phyloP scores from a whole-genome alignment of 2,113 vertebrate genomes.

The Acrocephalus arundinaceus region DNA sequence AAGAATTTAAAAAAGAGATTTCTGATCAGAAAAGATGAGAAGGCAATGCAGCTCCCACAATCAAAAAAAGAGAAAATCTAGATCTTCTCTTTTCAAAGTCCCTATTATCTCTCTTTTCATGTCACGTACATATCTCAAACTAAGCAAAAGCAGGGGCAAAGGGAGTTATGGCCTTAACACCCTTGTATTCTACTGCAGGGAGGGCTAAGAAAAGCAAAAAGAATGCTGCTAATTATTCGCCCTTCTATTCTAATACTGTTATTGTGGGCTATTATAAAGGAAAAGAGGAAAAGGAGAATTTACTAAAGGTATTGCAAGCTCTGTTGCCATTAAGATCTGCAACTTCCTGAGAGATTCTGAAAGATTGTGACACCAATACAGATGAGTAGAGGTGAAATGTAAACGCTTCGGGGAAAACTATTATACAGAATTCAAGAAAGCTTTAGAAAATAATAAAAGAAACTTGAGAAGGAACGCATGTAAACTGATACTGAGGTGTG shows the following conservation, averaged over 20 bases:
- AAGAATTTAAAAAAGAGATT: background rate
- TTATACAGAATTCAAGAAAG: background rate
- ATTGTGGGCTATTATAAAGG: background rate
- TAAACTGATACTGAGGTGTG: background rate
- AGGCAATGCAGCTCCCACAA: background rate
- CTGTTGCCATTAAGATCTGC: background rate
- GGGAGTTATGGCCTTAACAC: background rate
- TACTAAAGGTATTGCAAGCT: background rate
- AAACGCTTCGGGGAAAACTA: background rate
- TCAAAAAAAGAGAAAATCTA: background rate
- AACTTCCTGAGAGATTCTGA: background rate
- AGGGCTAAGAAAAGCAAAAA: background rate
- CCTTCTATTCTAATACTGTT: background rate
- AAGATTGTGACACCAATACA: background rate
- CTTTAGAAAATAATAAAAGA: background rate
- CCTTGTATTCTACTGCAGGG: background rate
- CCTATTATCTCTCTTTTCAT: background rate
- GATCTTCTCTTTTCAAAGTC: background rate
- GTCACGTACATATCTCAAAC: background rate
- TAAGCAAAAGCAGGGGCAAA: background rate
- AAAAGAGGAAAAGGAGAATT: background rate
- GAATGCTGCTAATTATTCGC: background rate
- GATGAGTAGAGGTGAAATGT: background rate
- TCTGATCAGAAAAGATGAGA: background rate
- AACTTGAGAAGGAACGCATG: background rate